These are phyloP conservation scores for Clepsis dumicolana DNA, from an alignment of 2,888 invertebrate species.

Conservation along the genomic window DNA sequence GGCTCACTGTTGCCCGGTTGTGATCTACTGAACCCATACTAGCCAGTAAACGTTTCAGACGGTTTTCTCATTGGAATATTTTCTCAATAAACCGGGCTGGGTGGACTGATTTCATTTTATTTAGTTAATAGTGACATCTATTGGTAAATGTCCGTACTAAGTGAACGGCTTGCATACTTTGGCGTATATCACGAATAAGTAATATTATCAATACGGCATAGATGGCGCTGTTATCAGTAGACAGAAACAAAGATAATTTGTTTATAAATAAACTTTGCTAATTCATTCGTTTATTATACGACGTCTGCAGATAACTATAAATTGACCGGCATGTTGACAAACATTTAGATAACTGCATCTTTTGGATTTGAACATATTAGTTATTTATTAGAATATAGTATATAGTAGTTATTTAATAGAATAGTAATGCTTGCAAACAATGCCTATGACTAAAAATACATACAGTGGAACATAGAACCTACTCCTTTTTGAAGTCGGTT, in stretches of 20 bases:
- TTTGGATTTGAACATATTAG: too few relatives aligned
- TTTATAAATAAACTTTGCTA: neutral
- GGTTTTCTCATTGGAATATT: constrained; percentile 74
- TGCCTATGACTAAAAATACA: too few relatives aligned
- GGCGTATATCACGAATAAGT: constrained; percentile 42
- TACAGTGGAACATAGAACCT: too few relatives aligned
- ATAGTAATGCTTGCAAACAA: too few relatives aligned
- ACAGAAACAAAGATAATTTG: neutral
- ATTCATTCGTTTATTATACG: neutral
- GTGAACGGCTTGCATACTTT: constrained; percentile 40
- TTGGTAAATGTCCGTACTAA: constrained; percentile 50
- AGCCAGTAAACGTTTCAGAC: constrained; percentile 50
- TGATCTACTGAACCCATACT: constrained; percentile 47
- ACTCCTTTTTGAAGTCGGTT: neutral
- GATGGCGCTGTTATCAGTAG: constrained; percentile 65
- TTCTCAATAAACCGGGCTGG: constrained; percentile 49
- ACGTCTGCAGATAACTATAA: neutral
- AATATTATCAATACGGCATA: constrained; percentile 50
- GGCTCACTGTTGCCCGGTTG: constrained; percentile 74
- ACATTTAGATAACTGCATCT: neutral
- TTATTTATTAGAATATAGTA: too few relatives aligned
- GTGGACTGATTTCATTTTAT: constrained; percentile 75
- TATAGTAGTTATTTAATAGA: too few relatives aligned
- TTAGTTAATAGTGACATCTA: constrained; percentile 77
- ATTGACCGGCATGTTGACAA: neutral